phyloP scores from a whole-genome alignment of 2,113 vertebrate genomes.

The Cyanistes caeruleus region DNA sequence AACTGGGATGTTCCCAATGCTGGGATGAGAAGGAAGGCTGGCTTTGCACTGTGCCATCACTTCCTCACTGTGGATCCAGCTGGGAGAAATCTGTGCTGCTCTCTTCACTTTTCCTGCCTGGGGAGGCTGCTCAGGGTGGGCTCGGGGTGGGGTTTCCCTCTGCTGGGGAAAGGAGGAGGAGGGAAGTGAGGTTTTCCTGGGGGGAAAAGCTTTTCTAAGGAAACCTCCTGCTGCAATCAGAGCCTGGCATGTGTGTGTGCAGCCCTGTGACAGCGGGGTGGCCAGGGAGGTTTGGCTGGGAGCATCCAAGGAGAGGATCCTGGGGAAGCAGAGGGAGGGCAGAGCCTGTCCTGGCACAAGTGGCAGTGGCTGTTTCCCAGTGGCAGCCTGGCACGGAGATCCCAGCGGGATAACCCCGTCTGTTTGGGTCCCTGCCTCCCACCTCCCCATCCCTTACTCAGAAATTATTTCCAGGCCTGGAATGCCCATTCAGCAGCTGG shows the following conservation, averaged over 20 bases:
- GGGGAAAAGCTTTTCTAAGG: background rate
- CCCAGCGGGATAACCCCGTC: background rate
- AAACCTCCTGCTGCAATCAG: background rate
- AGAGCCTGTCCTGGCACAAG: background rate
- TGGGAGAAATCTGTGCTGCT: background rate
- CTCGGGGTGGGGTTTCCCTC: background rate
- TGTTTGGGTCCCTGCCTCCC: accelerated
- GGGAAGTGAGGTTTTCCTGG: background rate
- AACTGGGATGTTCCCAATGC: accelerated
- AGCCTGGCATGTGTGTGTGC: background rate
- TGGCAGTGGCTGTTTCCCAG: background rate
- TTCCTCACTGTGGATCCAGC: background rate
- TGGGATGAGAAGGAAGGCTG: background rate
- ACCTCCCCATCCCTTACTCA: background rate
- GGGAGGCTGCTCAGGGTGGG: background rate
- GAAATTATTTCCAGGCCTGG: background rate
- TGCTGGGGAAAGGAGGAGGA: background rate
- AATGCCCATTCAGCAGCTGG: background rate
- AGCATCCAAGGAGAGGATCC: background rate
- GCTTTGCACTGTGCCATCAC: accelerated
- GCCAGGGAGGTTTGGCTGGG: background rate
- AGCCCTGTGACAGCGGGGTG: background rate
- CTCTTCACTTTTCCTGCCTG: background rate
- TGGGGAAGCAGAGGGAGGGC: background rate
- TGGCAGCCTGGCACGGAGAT: background rate